A percentile compares a stretch with the other conserved stretches of the same genome.
Conservation (phyloP, 2,113 vertebrate species). For the Psilopsiagon aurifrons region DNA sequence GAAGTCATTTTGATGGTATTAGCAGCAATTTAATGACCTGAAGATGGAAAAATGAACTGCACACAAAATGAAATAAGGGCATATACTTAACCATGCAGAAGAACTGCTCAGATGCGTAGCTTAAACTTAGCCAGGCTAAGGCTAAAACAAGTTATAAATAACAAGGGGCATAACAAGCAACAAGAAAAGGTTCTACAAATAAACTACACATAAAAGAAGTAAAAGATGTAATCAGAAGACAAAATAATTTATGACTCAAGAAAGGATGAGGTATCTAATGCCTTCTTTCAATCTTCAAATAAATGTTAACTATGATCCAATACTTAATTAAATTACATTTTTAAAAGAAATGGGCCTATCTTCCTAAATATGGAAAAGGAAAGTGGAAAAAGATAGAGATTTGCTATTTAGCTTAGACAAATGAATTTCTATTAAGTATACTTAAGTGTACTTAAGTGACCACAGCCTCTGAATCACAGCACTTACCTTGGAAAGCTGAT, state of each 20-base stretch:
- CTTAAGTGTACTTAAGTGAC: neutral
- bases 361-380: neutral
- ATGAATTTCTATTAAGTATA: slow-evolving; percentile 11
- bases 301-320: neutral
- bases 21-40: neutral
- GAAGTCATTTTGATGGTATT: neutral
- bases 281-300: neutral
- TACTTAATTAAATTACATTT: slow-evolving; percentile 1
- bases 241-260: neutral
- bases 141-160: neutral
- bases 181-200: neutral
- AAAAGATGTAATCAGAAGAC: neutral
- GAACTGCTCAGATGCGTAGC: neutral
- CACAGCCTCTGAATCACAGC: neutral
- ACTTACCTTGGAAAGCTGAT: neutral
- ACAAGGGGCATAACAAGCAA: neutral
- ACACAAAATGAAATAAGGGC: neutral
- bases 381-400: neutral
- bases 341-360: neutral
- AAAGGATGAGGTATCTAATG: neutral
- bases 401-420: neutral
- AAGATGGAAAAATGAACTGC: neutral
- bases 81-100: neutral
- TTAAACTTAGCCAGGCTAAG: neutral
- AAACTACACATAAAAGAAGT: neutral